Evolutionary conservation across 2,113 vertebrate species (phyloP), one percentile per base, ranked within the genome.

Genomic region (Pseudorectes ferrugineus): DNA sequence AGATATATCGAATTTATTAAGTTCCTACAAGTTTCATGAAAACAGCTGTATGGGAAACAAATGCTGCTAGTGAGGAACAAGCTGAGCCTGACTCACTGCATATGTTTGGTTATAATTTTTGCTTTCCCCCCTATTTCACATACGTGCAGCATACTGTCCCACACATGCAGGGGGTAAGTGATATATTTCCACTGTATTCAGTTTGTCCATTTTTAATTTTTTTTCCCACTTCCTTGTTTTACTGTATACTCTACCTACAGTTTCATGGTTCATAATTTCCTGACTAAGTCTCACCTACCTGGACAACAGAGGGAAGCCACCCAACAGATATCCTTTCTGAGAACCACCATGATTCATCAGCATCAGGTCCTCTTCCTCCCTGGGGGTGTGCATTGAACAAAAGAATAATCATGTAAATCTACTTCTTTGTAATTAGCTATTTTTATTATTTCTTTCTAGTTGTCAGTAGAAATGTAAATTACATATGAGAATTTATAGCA

Each of bases 371-470:
- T 92, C 52, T 58, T 83, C 26, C 24, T 72, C 35, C 8, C 23
- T 17, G 9, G 1, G 5, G 3, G 7, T 46, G 6, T 3, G 0
- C 13, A 17, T 5, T 52, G 15, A 54, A 48, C 5, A 86, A 66
- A 83, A 72, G 17, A 85, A 65, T 33, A 28, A 29, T 49, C 3
- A 11, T 25, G 25, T 26, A 73, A 45, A 86, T 74, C 70, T 57
- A 45, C 33, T 74, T 91, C 14, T 63, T 91, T 48, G 13, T 31
- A 45, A 36, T 57, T 85, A 63, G 3, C 4, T 61, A 7, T 59
- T 92, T 52, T 55, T 72, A 61, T 24, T 0, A 31, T 55, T 72
- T 61, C 7, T 83, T 65, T 79, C 20, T 24, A 36, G 14, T 33
- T 66, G 22, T 68, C 31, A 24, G 21, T 26, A 46, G 48, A 85